Conservation (phyloP, 1,140 invertebrate species). For the Drosophila kurseongensis region DNA sequence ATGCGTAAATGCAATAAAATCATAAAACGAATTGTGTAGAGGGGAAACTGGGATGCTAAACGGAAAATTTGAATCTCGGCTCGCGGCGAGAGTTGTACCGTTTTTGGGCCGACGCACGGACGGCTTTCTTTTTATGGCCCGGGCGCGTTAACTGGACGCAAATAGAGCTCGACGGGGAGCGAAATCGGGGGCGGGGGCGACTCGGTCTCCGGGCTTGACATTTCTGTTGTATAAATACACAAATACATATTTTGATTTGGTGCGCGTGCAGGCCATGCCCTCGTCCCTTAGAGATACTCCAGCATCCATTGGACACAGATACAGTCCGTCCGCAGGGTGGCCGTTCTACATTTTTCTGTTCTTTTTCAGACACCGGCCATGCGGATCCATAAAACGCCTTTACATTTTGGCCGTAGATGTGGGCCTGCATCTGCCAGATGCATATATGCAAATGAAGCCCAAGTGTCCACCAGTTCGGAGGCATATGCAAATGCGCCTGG, state of each 20-base stretch:
- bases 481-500: slow-evolving; percentile 57
- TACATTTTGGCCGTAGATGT: slow-evolving; percentile 37
- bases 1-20: slow-evolving; percentile 82
- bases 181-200: slow-evolving; percentile 3
- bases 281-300: slow-evolving; percentile 9
- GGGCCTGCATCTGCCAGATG: slow-evolving; percentile 53
- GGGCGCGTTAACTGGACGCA: slow-evolving; percentile 77
- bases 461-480: slow-evolving; percentile 7
- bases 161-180: slow-evolving; percentile 68
- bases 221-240: slow-evolving; percentile 64
- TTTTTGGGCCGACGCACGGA: slow-evolving; percentile 34
- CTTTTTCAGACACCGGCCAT: slow-evolving; percentile 12
- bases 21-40: slow-evolving; percentile 76
- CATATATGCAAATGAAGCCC: slow-evolving; percentile 38
- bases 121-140: slow-evolving; percentile 72
- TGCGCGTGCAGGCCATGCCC: slow-evolving; percentile 72
- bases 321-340: slow-evolving; percentile 25
- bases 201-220: slow-evolving; percentile 40
- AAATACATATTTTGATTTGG: slow-evolving; percentile 78
- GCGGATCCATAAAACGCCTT: slow-evolving; percentile 60
- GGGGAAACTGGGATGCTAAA: slow-evolving; percentile 62
- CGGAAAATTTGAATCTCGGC: slow-evolving; percentile 73
- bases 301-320: slow-evolving; percentile 40
- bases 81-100: slow-evolving; percentile 34
- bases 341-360: slow-evolving; percentile 4